Evolutionary conservation across 2,113 vertebrate genomes (phyloP).

Genomic region (Eonycteris spelaea): DNA sequence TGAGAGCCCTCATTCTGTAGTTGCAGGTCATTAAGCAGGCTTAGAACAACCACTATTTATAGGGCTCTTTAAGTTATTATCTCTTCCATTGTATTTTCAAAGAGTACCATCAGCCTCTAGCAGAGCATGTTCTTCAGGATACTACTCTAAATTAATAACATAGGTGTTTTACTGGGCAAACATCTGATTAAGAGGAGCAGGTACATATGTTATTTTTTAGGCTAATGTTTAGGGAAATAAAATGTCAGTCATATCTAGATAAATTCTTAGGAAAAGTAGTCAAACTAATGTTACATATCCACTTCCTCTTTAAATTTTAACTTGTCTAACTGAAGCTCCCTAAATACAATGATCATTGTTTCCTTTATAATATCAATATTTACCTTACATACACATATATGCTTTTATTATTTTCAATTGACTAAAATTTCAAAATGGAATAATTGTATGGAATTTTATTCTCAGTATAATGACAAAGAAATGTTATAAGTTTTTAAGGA

Average conservation of each 20-base stretch:
- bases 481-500: background rate
- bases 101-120: background rate
- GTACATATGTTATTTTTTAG: background rate
- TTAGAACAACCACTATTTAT: background rate
- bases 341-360: background rate
- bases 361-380: background rate
- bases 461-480: background rate
- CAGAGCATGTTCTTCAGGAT: background rate
- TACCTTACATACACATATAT: background rate
- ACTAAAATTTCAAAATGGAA: background rate
- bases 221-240: background rate
- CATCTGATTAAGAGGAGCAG: background rate
- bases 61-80: background rate
- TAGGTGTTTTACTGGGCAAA: background rate
- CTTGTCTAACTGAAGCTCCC: background rate
- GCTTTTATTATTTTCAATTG: background rate
- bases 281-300: background rate
- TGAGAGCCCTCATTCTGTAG: background rate
- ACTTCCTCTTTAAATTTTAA: background rate
- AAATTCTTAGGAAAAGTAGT: background rate
- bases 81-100: background rate
- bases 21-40: background rate
- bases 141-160: background rate
- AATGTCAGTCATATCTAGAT: background rate
- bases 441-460: background rate